These are phyloP conservation scores for Azorinus chamasolen DNA, from an alignment of 2,888 invertebrate genomes.

Conservation along the genomic window DNA sequence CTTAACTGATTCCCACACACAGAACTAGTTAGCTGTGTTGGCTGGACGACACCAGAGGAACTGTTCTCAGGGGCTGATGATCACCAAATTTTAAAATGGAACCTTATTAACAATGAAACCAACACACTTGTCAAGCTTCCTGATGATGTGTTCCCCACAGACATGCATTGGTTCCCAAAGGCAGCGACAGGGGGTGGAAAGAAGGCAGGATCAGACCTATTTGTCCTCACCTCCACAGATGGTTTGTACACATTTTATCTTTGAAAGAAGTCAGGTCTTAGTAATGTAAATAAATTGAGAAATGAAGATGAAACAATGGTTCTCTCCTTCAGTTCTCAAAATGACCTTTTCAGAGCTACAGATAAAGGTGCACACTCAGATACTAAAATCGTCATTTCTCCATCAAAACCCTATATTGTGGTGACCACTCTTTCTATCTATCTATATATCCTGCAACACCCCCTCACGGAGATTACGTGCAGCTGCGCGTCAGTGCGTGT, in stretches of 20 bases:
- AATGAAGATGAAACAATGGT: too few relatives aligned
- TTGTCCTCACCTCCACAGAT: slow-evolving; percentile 95
- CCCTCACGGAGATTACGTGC: too few relatives aligned
- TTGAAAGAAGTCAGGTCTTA: too few relatives aligned
- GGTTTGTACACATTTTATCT: slow-evolving; percentile 91
- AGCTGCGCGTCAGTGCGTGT: too few relatives aligned
- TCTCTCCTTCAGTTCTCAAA: too few relatives aligned
- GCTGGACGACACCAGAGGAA: slow-evolving; percentile 98
- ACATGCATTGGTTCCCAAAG: slow-evolving; percentile 95
- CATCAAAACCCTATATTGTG: too few relatives aligned
- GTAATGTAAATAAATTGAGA: too few relatives aligned
- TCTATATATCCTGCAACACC: too few relatives aligned
- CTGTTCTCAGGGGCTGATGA: slow-evolving; percentile 98
- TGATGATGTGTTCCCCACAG: slow-evolving; percentile 94
- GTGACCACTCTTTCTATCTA: too few relatives aligned
- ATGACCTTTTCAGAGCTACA: too few relatives aligned
- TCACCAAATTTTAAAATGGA: slow-evolving; percentile 96
- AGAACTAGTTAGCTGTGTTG: slow-evolving; percentile 95
- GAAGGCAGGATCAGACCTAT: slow-evolving; percentile 90
- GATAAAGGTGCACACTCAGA: too few relatives aligned
- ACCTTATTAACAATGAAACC: slow-evolving; percentile 92
- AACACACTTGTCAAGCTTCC: slow-evolving; percentile 92
- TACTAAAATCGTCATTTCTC: too few relatives aligned
- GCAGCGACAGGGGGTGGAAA: slow-evolving; percentile 85
- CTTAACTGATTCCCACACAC: slow-evolving; percentile 85